These are phyloP conservation scores for Leptinotarsa lineolata DNA, from an alignment of 1,140 invertebrate genomes.

Conservation along the genomic window DNA sequence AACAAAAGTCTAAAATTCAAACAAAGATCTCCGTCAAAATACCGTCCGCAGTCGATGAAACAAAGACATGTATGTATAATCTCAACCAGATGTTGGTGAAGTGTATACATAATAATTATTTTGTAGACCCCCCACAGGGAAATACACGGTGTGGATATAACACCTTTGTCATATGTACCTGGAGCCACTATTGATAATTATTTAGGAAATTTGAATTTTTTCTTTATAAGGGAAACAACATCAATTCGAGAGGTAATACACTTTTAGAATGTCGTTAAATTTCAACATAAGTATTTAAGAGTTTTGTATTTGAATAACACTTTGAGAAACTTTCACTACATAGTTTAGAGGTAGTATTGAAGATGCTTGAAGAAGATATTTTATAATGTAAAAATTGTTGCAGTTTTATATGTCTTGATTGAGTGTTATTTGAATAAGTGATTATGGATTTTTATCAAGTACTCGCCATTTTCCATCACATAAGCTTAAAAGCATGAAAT, in stretches of 20 bases:
- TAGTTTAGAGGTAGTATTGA: too few relatives aligned
- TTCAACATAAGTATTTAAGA: too few relatives aligned
- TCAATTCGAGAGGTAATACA: conserved; percentile 78
- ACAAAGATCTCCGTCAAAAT: conserved; percentile 48
- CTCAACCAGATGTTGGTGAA: conserved; percentile 21
- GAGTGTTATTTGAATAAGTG: too few relatives aligned
- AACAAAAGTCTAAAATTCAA: conserved; percentile 41
- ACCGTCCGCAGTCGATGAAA: conserved; percentile 40
- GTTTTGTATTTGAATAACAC: too few relatives aligned
- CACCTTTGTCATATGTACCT: conserved; percentile 80
- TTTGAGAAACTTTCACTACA: too few relatives aligned
- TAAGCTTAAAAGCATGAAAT: too few relatives aligned
- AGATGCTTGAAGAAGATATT: too few relatives aligned
- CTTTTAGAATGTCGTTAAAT: too few relatives aligned
- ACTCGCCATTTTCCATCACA: too few relatives aligned
- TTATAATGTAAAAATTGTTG: too few relatives aligned
- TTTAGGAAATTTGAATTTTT: conserved; percentile 91
- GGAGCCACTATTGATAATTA: conserved; percentile 82
- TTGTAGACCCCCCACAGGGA: conserved; percentile 66
- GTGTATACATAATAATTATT: conserved; percentile 17
- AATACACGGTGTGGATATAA: conserved; percentile 81
- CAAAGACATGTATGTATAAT: conserved; percentile 49
- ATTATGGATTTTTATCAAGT: too few relatives aligned
- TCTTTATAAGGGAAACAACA: conserved; percentile 93
- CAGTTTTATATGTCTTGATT: too few relatives aligned